Base-by-base conservation (phyloP, 2,888 invertebrate genomes). In the Aporophyla nigra region DNA sequence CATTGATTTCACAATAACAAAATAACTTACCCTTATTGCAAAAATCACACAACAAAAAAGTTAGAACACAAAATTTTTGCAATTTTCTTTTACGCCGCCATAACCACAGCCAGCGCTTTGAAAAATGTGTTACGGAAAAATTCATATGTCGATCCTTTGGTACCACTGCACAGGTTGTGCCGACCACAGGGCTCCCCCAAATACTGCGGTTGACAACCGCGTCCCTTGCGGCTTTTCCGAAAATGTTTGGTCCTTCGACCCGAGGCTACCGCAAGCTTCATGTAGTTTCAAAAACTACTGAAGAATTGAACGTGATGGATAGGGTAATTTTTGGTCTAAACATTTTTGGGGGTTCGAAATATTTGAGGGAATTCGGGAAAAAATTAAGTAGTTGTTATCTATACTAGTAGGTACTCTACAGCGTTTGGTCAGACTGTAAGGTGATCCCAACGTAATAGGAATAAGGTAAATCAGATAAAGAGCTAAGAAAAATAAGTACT, bases 121-220 rank as follows among this genome's bases (percentile, higher is more conserved):
- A 43, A 70, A 80, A 84, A 86, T 83, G 83, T 87, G 86, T 82
- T 76, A 76, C 65, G 21, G 78, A 83, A 84, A 88, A 86, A 87
- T 83, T 78, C 65, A 83, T 79, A 73, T 71, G 78, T 81, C 74
- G 53, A 78, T 69, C 84, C 78, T 86, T 83, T 80, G 65, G 67
- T 54, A 77, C 62, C 74, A 65, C 68, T 54, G 54, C 56, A 70
- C 43, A 71, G 80, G 74, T 67, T 46, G 49, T 40, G 10, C 40
- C 46, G 2, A 82, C 87, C 85, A 53, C 87, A 87, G 51, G 43
- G 46, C 40, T 33, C 51, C 40, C 53, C 74, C 40, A 67, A 88
- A 88, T 82, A 46, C 68, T 80, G 87, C 65, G 87, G 88, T 81
- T 61, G 40, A 74, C 62, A 68, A 69, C 62, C 63, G 59, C 76